Conservation (phyloP, 2,888 invertebrate species). For the Xiphydria camelus region DNA sequence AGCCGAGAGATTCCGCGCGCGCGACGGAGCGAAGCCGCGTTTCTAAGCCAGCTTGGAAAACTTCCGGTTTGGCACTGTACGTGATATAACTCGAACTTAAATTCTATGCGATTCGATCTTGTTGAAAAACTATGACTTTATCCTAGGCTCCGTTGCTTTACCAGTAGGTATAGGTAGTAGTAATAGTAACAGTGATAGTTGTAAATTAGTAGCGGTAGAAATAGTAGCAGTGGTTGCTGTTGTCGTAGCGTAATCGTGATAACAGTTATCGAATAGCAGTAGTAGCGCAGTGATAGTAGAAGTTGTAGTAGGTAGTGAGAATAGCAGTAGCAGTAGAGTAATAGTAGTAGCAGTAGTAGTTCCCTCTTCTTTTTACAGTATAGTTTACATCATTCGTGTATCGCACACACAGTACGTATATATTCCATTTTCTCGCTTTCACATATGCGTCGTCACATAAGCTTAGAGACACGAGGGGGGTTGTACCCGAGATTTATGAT, state of each 20-base stretch:
- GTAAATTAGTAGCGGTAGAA: conserved; percentile 3
- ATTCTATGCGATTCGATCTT: conserved; percentile 15
- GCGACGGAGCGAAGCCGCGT: not conserved
- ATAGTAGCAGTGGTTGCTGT: not conserved
- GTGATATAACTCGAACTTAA: conserved; percentile 35
- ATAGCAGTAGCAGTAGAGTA: not conserved
- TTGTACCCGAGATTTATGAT: not conserved
- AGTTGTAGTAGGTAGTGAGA: not conserved
- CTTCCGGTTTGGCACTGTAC: conserved; percentile 43
- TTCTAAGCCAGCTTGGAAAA: not conserved
- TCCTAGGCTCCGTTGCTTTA: conserved; percentile 36
- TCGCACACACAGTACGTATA: conserved; percentile 15
- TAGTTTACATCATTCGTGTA: conserved; percentile 1
- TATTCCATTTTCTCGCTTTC: no score
- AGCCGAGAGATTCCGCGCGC: no score
- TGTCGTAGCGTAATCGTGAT: not conserved
- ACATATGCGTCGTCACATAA: no score
- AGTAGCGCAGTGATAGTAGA: not conserved
- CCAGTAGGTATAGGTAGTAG: not conserved
- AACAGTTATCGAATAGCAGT: not conserved
- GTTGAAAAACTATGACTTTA: conserved; percentile 36
- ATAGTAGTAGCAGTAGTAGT: conserved; percentile 1
- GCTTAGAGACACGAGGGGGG: not conserved
- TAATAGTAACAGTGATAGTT: conserved; percentile 6
- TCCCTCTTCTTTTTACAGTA: not conserved